Conservation (phyloP, 2,113 vertebrate species). For the Irena cyanogastra region DNA sequence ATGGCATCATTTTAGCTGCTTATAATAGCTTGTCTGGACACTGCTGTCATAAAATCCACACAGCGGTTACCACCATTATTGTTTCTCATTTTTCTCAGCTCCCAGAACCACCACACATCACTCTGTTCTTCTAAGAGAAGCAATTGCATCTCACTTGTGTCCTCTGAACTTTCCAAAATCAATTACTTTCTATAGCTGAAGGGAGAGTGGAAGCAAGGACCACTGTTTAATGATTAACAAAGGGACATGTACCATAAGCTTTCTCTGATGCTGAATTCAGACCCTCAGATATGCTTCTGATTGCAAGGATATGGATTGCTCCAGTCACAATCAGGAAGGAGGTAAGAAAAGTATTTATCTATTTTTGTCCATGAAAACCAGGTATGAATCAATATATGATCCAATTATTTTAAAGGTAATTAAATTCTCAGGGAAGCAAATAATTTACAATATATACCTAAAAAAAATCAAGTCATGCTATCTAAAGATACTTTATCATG, state of each 20-base stretch:
- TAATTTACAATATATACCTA: neutral
- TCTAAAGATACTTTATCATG: neutral
- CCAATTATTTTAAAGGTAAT: neutral
- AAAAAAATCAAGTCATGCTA: neutral
- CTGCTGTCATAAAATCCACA: neutral
- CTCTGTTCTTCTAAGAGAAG: neutral
- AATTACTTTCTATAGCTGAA: neutral
- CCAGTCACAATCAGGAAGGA: neutral
- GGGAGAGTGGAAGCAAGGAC: neutral
- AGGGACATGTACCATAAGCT: neutral
- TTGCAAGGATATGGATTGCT: neutral
- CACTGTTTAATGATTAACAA: neutral
- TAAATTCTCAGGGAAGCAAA: neutral
- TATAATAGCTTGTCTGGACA: neutral
- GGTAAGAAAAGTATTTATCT: neutral
- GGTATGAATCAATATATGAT: neutral
- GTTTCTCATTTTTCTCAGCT: neutral
- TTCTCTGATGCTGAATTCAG: neutral
- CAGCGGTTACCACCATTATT: neutral
- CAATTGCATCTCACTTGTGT: neutral
- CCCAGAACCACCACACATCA: neutral
- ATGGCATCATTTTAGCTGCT: neutral
- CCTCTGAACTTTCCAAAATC: neutral
- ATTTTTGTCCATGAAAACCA: neutral
- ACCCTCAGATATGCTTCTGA: neutral